A percentile compares a stretch with the other conserved stretches of the same genome.
phyloP scores from a whole-genome alignment of 2,888 invertebrate genomes.

The Diogma glabrata region DNA sequence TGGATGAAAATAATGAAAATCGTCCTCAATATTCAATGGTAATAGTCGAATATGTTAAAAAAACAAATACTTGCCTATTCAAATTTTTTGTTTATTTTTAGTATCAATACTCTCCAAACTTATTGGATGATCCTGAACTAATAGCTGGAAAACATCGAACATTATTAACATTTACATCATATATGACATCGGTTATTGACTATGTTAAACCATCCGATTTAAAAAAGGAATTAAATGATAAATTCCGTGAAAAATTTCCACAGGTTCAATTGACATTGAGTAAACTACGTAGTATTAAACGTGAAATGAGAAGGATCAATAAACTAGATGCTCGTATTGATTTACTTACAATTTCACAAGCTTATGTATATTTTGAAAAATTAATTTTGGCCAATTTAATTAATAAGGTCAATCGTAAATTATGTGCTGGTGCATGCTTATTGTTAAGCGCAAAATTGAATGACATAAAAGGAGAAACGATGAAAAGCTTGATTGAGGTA shows the following conservation, averaged over 20 bases:
- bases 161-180: constrained; percentile 74
- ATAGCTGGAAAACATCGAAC: constrained; percentile 84
- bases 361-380: constrained; percentile 98
- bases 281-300: constrained; percentile 90
- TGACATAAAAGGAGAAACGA: constrained; percentile 83
- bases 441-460: constrained; percentile 92
- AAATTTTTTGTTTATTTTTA: constrained; percentile 11
- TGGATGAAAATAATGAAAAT: constrained; percentile 5
- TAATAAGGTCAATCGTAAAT: constrained; percentile 89
- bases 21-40: constrained; percentile 8
- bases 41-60: background rate
- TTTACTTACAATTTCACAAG: constrained; percentile 85
- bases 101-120: constrained; percentile 63
- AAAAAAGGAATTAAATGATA: constrained; percentile 94
- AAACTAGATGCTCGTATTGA: constrained; percentile 74
- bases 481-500: constrained; percentile 84
- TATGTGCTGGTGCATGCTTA: constrained; percentile 91
- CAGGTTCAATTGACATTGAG: constrained; percentile 88
- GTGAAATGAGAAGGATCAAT: constrained; percentile 89
- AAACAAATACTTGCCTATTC: background rate
- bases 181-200: constrained; percentile 92
- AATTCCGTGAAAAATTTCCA: constrained; percentile 91
- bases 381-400: constrained; percentile 83
- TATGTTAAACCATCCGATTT: constrained; percentile 91
- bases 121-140: constrained; percentile 85